These are phyloP conservation scores for Anorthoa munda DNA, from an alignment of 2,888 invertebrate species.

Conservation along the genomic window DNA sequence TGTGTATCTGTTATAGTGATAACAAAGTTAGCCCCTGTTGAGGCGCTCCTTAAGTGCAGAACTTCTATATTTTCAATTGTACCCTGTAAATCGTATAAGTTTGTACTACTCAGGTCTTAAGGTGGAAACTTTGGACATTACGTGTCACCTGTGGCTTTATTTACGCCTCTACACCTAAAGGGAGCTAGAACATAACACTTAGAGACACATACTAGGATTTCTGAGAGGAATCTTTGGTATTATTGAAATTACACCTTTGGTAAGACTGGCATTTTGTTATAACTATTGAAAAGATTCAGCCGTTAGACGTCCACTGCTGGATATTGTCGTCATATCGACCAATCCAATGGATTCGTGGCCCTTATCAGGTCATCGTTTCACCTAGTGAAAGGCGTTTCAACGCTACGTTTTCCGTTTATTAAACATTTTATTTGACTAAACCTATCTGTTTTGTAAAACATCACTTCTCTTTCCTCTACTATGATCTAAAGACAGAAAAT, in stretches of 20 bases:
- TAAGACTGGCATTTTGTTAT: background rate
- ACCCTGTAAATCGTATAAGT: slow-evolving; percentile 57
- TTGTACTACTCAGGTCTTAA: slow-evolving; percentile 49
- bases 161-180: slow-evolving; percentile 43
- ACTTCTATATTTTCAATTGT: slow-evolving; percentile 62
- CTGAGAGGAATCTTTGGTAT: background rate
- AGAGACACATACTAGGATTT: background rate
- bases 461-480: background rate
- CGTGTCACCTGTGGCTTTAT: slow-evolving; percentile 62
- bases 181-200: slow-evolving; percentile 25
- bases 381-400: background rate
- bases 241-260: background rate
- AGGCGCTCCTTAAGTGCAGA: slow-evolving; percentile 46
- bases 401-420: background rate
- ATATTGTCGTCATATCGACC: too few species aligned
- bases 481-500: background rate
- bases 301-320: background rate
- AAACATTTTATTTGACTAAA: background rate
- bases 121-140: slow-evolving; percentile 56
- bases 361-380: background rate
- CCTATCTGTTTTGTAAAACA: too few species aligned
- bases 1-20: slow-evolving; percentile 16
- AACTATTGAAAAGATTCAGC: background rate
- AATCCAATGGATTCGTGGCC: background rate
- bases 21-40: slow-evolving; percentile 35